These are phyloP conservation scores for Colossoma macropomum DNA, from an alignment of 2,113 vertebrate genomes.

Conservation along the genomic window DNA sequence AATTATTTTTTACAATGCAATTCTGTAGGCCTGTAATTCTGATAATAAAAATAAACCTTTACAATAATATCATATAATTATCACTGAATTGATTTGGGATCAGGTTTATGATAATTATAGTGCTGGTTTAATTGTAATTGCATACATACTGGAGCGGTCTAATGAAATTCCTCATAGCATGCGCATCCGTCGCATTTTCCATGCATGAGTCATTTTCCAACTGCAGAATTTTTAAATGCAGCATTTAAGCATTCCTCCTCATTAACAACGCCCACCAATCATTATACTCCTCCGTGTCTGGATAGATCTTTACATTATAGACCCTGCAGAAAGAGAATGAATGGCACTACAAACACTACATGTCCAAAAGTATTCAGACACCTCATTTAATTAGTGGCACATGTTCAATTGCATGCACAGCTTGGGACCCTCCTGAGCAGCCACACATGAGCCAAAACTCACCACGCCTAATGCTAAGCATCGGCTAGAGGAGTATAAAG, in stretches of 20 bases:
- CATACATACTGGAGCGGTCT: neutral
- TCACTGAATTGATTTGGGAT: neutral
- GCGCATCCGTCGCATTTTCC: too few species aligned
- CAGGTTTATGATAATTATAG: conserved; percentile 17
- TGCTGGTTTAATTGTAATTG: conserved; percentile 11
- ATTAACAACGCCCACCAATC: neutral
- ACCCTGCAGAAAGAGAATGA: too few species aligned
- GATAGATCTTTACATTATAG: too few species aligned
- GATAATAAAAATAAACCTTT: neutral
- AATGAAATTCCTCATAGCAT: neutral
- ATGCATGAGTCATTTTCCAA: neutral
- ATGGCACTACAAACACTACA: too few species aligned
- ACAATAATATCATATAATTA: neutral
- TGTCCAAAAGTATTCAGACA: too few species aligned
- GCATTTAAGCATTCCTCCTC: neutral
- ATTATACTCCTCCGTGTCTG: too few species aligned
- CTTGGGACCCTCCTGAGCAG: too few species aligned
- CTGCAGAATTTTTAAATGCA: neutral
- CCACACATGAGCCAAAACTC: too few species aligned
- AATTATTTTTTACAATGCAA: neutral
- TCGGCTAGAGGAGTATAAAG: too few species aligned
- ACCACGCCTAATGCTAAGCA: too few species aligned
- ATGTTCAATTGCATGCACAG: too few species aligned
- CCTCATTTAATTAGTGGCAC: too few species aligned
- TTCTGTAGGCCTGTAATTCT: neutral